Evolutionary conservation across 1,140 invertebrate species (phyloP).

Genomic region (Telenomus remus): DNA sequence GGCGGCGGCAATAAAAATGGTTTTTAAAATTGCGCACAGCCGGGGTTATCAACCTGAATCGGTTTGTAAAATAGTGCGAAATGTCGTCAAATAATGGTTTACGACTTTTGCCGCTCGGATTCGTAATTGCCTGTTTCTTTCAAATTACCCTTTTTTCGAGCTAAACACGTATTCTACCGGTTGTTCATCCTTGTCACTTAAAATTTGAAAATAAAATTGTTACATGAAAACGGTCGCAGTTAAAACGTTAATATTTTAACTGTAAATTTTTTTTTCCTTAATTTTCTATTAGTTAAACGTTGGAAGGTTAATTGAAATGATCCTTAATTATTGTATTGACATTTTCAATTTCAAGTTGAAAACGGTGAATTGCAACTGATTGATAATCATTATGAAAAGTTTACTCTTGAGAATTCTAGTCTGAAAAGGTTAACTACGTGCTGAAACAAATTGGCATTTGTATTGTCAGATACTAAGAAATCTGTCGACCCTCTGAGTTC

Average conservation of each 20-base stretch:
- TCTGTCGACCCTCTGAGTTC: slow-evolving; percentile 14
- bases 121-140: slow-evolving; percentile 23
- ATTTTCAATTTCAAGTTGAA: no score
- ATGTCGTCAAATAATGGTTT: slow-evolving; percentile 43
- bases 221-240: no score
- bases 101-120: slow-evolving; percentile 37
- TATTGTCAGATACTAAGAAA: slow-evolving; percentile 42
- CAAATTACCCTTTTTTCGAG: slow-evolving; percentile 28
- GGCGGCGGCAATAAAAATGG: slow-evolving; percentile 33
- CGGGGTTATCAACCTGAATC: slow-evolving; percentile 50
- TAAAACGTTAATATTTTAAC: no score
- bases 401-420: background rate
- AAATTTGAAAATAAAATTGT: no score
- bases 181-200: slow-evolving; percentile 4
- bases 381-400: slow-evolving; percentile 15
- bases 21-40: slow-evolving; percentile 30
- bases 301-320: no score
- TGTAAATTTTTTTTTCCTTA: no score
- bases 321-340: no score
- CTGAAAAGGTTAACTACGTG: slow-evolving; percentile 32
- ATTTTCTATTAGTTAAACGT: no score
- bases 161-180: slow-evolving; percentile 1
- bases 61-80: slow-evolving; percentile 47
- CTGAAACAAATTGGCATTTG: slow-evolving; percentile 41
- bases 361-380: no score